Evolutionary conservation across 2,797 vertebrate genomes (phyloP).

Genomic region (Spea hammondii): DNA sequence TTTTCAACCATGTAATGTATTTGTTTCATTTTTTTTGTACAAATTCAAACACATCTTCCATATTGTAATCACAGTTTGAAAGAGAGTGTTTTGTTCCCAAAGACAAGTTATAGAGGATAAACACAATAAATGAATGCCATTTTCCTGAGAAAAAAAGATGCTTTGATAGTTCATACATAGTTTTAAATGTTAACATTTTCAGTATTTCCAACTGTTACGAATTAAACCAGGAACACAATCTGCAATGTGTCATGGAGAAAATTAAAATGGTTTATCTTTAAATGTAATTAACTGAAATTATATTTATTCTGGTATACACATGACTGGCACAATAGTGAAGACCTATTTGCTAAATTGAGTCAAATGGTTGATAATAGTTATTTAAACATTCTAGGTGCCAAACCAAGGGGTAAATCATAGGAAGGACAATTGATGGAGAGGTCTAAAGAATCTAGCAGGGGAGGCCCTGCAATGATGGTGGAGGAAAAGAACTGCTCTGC

Average conservation of each 20-base stretch:
- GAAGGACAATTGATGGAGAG: too few species aligned
- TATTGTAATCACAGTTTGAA: slow-evolving; percentile 61
- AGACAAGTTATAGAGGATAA: slow-evolving; percentile 63
- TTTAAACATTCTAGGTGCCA: too few species aligned
- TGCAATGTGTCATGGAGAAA: slow-evolving; percentile 44
- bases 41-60: slow-evolving; percentile 56
- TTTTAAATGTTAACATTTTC: slow-evolving; percentile 39
- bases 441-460: too few species aligned
- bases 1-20: slow-evolving; percentile 41
- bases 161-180: slow-evolving; percentile 58
- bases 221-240: slow-evolving; percentile 63
- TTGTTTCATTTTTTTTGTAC: slow-evolving; percentile 51
- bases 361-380: too few species aligned
- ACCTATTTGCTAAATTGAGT: too few species aligned
- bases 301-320: too few species aligned
- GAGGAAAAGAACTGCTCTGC: too few species aligned
- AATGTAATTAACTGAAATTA: background rate
- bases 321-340: too few species aligned
- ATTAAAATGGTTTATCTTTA: background rate
- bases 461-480: too few species aligned
- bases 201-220: slow-evolving; percentile 62
- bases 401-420: too few species aligned
- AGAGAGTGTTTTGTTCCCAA: slow-evolving; percentile 56
- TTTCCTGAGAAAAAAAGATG: slow-evolving; percentile 60
- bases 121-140: slow-evolving; percentile 59